phyloP scores from a whole-genome alignment of 2,888 invertebrate species.

The Caradrina clavipalpis region DNA sequence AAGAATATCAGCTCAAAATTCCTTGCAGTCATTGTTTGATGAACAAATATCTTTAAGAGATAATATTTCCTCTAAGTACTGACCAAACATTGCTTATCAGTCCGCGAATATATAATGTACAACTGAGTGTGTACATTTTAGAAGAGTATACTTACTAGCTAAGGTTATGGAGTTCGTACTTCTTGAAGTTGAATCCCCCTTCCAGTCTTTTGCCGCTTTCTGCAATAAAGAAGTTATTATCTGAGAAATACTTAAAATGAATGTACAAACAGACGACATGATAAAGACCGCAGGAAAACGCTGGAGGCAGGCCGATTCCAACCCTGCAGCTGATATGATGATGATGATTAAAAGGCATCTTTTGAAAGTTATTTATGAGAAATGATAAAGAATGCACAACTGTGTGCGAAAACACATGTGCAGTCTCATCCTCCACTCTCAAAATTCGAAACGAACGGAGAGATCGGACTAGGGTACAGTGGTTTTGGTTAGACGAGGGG shows the following conservation, averaged over 20 bases:
- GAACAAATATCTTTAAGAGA: conserved; percentile 24
- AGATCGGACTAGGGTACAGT: too few relatives aligned
- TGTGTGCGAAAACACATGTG: too few relatives aligned
- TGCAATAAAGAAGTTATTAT: conserved; percentile 54
- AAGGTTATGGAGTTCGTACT: conserved; percentile 49
- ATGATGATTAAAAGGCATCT: too few relatives aligned
- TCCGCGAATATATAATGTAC: neutral
- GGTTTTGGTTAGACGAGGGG: too few relatives aligned
- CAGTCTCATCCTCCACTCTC: too few relatives aligned
- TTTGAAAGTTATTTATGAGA: too few relatives aligned
- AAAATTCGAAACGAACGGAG: too few relatives aligned
- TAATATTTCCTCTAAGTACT: conserved; percentile 11
- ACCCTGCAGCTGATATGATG: too few relatives aligned
- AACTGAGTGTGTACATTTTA: neutral
- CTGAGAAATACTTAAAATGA: neutral
- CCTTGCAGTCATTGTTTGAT: conserved; percentile 12
- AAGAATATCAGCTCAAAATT: neutral
- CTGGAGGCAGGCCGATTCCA: too few relatives aligned
- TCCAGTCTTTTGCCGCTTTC: conserved; percentile 71
- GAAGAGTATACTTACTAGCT: conserved; percentile 53
- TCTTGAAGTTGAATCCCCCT: conserved; percentile 36
- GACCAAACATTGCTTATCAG: conserved; percentile 25
- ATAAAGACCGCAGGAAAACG: too few relatives aligned
- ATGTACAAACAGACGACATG: too few relatives aligned
- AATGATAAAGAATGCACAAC: too few relatives aligned